These are phyloP conservation scores for Athene noctua DNA, from an alignment of 2,113 vertebrate genomes.

Conservation along the genomic window DNA sequence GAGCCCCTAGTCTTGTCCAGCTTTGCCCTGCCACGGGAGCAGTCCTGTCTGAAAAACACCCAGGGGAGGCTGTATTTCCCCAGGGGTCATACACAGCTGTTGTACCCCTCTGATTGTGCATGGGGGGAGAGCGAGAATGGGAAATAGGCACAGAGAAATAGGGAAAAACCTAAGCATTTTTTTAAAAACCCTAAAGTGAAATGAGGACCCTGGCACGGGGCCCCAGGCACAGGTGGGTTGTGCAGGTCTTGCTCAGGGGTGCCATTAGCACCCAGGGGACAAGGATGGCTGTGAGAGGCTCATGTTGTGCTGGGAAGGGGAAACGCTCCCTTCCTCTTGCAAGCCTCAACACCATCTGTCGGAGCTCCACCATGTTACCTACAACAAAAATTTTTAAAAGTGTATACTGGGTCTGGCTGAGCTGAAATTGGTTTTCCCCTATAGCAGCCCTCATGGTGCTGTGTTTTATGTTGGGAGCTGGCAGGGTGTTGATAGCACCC, in stretches of 20 bases:
- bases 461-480: too few species aligned
- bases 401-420: too few species aligned
- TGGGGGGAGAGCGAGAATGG: background rate
- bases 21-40: background rate
- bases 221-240: background rate
- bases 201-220: background rate
- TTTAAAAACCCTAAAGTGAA: background rate
- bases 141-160: background rate
- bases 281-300: background rate
- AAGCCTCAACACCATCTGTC: background rate
- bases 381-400: background rate
- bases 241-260: background rate
- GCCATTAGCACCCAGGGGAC: background rate
- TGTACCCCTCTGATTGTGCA: background rate
- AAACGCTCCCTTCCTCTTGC: background rate
- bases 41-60: background rate
- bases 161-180: background rate
- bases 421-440: too few species aligned
- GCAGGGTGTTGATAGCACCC: too few species aligned
- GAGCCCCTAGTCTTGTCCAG: background rate
- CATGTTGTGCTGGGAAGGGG: rapidly evolving
- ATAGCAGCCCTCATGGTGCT: too few species aligned
- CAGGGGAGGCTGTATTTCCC: too few species aligned
- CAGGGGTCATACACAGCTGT: rapidly evolving
- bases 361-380: background rate